Evolutionary conservation across 2,113 vertebrate species (phyloP).

Genomic region (Azemiops feae): DNA sequence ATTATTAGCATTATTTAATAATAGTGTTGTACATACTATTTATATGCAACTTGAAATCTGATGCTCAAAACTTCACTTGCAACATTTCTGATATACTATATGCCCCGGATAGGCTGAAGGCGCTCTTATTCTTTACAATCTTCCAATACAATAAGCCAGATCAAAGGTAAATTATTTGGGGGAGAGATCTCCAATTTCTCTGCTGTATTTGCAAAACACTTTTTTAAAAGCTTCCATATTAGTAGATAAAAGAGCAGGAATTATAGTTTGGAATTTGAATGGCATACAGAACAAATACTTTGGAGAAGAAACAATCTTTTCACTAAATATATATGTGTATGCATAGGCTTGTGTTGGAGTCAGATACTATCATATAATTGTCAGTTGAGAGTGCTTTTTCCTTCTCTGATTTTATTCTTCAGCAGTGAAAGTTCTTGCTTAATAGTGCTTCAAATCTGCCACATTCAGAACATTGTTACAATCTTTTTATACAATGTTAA

Average conservation of each 20-base stretch:
- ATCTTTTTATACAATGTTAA: too few species aligned
- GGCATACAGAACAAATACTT: background rate
- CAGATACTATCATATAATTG: background rate
- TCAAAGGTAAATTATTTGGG: background rate
- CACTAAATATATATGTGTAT: background rate
- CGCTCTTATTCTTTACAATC: background rate
- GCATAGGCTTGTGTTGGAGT: background rate
- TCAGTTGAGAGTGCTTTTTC: background rate
- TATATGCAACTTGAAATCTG: background rate
- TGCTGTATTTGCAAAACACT: background rate
- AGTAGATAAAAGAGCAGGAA: background rate
- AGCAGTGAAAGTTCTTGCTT: background rate
- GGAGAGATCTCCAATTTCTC: background rate
- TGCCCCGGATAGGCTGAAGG: background rate
- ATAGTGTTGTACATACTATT: background rate
- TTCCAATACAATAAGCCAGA: background rate
- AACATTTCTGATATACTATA: background rate
- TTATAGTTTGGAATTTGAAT: background rate
- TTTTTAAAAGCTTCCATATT: background rate
- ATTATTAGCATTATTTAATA: background rate
- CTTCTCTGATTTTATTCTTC: background rate
- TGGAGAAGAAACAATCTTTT: background rate
- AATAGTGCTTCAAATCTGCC: background rate
- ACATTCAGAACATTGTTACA: background rate
- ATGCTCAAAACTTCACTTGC: background rate